phyloP scores from a whole-genome alignment of 2,113 vertebrate genomes.

The Diadophis punctatus region DNA sequence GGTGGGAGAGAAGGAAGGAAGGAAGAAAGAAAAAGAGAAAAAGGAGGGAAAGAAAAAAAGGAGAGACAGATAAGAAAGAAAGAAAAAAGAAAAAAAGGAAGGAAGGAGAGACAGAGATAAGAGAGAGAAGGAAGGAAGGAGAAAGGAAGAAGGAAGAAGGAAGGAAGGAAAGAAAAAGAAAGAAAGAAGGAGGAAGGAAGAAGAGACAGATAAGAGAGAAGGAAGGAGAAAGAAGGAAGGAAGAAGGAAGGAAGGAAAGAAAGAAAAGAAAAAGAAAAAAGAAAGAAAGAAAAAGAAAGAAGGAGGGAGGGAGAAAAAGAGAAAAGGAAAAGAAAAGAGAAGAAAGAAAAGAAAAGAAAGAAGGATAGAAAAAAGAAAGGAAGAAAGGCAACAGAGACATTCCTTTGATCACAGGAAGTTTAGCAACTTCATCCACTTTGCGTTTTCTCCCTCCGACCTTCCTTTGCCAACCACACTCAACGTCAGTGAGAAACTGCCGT shows the following conservation, averaged over 20 bases:
- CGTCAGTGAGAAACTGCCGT: neutral
- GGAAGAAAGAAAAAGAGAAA: neutral
- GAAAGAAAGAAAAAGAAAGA: no score
- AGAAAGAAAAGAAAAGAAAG: neutral
- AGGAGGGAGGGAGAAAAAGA: no score
- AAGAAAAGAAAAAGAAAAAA: no score
- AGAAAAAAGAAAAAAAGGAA: no score
- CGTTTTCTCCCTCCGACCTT: neutral
- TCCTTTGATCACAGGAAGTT: constrained; percentile 7
- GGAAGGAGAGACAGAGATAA: no score
- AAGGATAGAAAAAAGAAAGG: neutral
- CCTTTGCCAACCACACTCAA: constrained; percentile 2
- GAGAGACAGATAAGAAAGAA: fast-evolving
- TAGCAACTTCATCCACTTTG: neutral
- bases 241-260: neutral
- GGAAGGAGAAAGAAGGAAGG: no score
- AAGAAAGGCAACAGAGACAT: neutral
- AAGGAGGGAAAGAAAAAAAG: neutral
- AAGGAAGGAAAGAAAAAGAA: no score
- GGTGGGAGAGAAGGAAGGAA: neutral
- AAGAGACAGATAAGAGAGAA: neutral
- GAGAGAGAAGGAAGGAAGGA: neutral
- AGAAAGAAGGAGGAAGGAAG: neutral
- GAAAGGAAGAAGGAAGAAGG: no score
- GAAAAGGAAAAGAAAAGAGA: no score